phyloP scores from a whole-genome alignment of 2,797 vertebrate genomes.

The Lateolabrax maculatus region DNA sequence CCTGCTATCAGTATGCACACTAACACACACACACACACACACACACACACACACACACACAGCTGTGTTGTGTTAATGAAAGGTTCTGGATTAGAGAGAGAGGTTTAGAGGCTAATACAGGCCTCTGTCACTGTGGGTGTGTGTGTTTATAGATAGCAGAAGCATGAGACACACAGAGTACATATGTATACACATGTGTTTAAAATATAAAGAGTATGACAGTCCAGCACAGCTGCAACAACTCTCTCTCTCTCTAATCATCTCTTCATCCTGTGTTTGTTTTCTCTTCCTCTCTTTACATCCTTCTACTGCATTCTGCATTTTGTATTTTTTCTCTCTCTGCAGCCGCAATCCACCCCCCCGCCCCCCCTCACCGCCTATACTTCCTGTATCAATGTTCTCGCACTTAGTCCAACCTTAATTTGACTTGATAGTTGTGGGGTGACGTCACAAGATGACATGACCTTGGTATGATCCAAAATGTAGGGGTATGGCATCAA shows the following conservation, averaged over 20 bases:
- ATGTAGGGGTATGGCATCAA: neutral
- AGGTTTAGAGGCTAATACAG: constrained; percentile 27
- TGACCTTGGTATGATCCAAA: neutral
- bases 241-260: neutral
- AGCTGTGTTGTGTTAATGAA: constrained; percentile 61
- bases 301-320: neutral
- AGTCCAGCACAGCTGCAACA: constrained; percentile 36
- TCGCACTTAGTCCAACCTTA: neutral
- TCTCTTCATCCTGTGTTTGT: constrained; percentile 29
- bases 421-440: neutral
- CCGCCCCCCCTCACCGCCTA: no score
- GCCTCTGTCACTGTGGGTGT: constrained; percentile 16
- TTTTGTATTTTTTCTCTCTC: neutral
- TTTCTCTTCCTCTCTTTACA: constrained; percentile 16
- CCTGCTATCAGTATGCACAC: constrained; percentile 7
- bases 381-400: neutral
- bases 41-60: constrained; percentile 12
- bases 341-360: neutral
- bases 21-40: neutral
- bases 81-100: constrained; percentile 15
- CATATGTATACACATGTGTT: neutral
- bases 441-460: neutral
- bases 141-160: constrained; percentile 27
- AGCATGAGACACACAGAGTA: constrained; percentile 11
- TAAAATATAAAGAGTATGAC: constrained; percentile 5